Evolutionary conservation across 2,888 invertebrate genomes (phyloP).

Genomic region (Baccha elongata): DNA sequence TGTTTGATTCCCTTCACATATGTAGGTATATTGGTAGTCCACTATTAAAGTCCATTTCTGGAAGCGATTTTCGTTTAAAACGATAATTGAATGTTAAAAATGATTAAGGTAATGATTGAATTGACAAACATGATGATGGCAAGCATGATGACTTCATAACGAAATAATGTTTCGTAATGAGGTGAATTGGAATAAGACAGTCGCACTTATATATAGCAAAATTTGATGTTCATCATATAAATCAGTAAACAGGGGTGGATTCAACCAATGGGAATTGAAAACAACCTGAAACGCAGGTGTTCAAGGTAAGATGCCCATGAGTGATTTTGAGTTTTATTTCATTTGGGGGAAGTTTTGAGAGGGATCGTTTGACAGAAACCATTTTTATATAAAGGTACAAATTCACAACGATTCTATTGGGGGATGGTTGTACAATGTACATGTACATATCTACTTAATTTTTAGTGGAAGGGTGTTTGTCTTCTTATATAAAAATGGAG

Average conservation of each 20-base stretch:
- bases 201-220: conserved; percentile 57
- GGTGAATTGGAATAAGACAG: conserved; percentile 17
- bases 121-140: not conserved
- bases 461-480: not conserved
- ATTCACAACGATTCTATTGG: conserved; percentile 48
- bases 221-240: conserved; percentile 39
- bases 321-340: conserved; percentile 19
- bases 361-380: conserved; percentile 21
- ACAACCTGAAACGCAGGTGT: conserved; percentile 34
- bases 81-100: no score
- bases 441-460: not conserved
- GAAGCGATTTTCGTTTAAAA: no score
- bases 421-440: not conserved
- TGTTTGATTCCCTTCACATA: conserved; percentile 17
- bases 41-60: no score
- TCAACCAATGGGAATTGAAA: conserved; percentile 50
- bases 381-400: not conserved
- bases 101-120: no score
- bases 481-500: not conserved
- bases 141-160: conserved; percentile 42
- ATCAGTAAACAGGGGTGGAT: conserved; percentile 46
- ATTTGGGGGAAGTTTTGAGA: conserved; percentile 16
- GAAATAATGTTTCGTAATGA: conserved; percentile 46
- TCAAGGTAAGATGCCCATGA: conserved; percentile 23
- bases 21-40: no score